phyloP scores from a whole-genome alignment of 2,113 vertebrate genomes.

The Chascanopsetta lugubris region DNA sequence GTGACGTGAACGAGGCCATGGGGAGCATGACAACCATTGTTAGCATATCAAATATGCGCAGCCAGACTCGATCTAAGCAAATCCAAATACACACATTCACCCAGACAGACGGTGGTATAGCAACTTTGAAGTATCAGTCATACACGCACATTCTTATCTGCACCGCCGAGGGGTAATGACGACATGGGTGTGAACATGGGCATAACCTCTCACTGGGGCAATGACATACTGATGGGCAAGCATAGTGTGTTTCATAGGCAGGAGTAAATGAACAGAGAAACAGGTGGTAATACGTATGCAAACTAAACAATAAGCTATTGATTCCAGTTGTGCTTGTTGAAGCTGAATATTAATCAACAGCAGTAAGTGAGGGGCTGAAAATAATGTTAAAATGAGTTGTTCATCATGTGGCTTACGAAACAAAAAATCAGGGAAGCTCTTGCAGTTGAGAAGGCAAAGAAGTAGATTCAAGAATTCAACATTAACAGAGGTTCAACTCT shows the following conservation, averaged over 20 bases:
- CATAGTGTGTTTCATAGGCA: neutral
- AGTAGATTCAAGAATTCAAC: no score
- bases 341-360: no score
- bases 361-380: no score
- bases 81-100: slow-evolving; percentile 5
- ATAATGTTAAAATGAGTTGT: neutral
- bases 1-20: slow-evolving; percentile 30
- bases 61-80: slow-evolving; percentile 15
- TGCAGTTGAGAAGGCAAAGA: no score
- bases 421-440: no score
- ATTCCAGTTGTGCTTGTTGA: neutral
- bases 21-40: slow-evolving; percentile 35
- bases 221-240: neutral
- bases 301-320: neutral
- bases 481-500: no score
- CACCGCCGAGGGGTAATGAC: slow-evolving; percentile 11
- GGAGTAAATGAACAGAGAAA: neutral
- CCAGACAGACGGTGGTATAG: neutral
- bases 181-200: neutral
- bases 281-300: neutral
- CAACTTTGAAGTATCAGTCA: slow-evolving; percentile 40
- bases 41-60: slow-evolving; percentile 51
- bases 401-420: no score
- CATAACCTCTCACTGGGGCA: neutral
- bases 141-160: slow-evolving; percentile 17